Conservation (phyloP, 92 coral and sea anemone species). For the Epizoanthus scotinus region DNA sequence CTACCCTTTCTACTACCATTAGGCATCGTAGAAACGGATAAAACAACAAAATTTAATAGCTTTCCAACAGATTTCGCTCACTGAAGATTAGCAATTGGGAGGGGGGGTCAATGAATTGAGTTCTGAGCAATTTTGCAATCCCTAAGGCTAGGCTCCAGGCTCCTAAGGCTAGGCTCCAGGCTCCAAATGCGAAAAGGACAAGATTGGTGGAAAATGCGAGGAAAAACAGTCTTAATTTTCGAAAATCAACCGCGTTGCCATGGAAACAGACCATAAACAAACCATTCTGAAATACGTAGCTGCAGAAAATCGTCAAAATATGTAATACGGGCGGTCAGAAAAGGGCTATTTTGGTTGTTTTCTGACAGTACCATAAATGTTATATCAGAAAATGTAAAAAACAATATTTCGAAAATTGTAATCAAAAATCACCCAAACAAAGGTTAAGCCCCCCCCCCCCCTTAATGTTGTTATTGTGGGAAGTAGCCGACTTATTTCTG, state of each 20-base stretch:
- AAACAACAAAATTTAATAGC: conserved; percentile 4
- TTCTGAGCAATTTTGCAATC: neutral
- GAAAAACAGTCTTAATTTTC: conserved; percentile 13
- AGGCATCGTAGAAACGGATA: conserved; percentile 15
- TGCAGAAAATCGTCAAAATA: conserved; percentile 13
- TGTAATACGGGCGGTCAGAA: neutral
- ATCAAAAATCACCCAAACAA: conserved; percentile 15
- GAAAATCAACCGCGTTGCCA: conserved; percentile 12
- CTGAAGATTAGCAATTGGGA: neutral
- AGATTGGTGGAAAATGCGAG: neutral
- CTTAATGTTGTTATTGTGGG: too few species aligned
- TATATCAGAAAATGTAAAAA: conserved; percentile 14
- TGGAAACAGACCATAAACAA: conserved; percentile 15
- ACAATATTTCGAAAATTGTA: conserved; percentile 1
- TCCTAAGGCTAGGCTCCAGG: too few species aligned
- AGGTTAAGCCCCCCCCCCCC: neutral
- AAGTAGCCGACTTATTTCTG: too few species aligned
- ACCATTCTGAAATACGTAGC: conserved; percentile 6
- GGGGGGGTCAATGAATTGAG: conserved; percentile 21
- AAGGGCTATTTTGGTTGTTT: conserved; percentile 4
- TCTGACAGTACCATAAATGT: conserved; percentile 11
- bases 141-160: conserved; percentile 24
- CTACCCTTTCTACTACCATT: conserved; percentile 1
- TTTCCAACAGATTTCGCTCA: neutral
- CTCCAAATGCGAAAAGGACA: conserved; percentile 7